Evolutionary conservation across 2,888 invertebrate genomes (phyloP).

Genomic region (Camponotus fellah): DNA sequence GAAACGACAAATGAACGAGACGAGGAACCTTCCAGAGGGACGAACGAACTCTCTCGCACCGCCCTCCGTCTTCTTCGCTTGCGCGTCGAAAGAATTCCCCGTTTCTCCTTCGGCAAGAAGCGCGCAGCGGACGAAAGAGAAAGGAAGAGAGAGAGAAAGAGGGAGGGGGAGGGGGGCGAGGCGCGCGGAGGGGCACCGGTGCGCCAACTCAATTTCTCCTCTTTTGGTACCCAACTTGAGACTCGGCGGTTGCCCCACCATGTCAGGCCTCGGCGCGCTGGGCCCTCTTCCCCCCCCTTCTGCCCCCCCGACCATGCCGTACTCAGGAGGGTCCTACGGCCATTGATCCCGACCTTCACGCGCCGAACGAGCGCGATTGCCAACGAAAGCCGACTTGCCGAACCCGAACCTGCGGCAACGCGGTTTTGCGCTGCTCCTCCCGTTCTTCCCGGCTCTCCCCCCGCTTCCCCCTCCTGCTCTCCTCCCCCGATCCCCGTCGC

Average conservation of each 20-base stretch:
- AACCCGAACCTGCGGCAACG: constrained; percentile 84
- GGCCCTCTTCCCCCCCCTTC: constrained; percentile 57
- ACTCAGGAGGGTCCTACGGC: constrained; percentile 84
- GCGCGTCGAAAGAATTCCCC: constrained; percentile 46
- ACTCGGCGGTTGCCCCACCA: constrained; percentile 69
- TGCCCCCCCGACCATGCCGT: constrained; percentile 53
- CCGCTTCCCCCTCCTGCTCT: constrained; percentile 13
- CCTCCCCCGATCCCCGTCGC: constrained; percentile 39
- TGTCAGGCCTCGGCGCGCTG: constrained; percentile 68
- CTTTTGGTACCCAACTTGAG: constrained; percentile 78
- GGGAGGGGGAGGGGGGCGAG: constrained; percentile 16
- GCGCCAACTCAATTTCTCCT: constrained; percentile 79
- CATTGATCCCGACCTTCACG: constrained; percentile 86
- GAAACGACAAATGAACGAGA: constrained; percentile 52
- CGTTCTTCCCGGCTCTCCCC: constrained; percentile 39
- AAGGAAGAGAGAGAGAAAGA: not conserved
- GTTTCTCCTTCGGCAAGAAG: constrained; percentile 34
- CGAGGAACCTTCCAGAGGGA: constrained; percentile 62
- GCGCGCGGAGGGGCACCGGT: constrained; percentile 66
- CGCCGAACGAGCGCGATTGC: constrained; percentile 85
- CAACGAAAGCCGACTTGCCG: constrained; percentile 84
- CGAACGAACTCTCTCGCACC: constrained; percentile 58
- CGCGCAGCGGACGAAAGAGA: constrained; percentile 24
- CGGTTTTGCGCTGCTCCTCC: constrained; percentile 63
- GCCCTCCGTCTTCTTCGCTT: constrained; percentile 38